These are phyloP conservation scores for Xanthorhoe designata DNA, from an alignment of 2,888 invertebrate species.

Conservation along the genomic window DNA sequence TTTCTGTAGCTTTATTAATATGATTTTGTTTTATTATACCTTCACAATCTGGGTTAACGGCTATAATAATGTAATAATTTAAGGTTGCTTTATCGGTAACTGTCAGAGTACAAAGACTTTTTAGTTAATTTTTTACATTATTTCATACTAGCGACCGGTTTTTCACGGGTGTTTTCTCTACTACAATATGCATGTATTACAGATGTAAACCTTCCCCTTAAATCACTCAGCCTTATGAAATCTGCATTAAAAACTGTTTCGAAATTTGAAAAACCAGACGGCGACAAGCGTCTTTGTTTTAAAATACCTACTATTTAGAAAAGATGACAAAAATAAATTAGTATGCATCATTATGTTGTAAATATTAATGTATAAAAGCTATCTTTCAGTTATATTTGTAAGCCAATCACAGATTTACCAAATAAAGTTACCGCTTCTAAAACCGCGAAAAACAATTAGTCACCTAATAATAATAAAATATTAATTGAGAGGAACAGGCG, in stretches of 20 bases:
- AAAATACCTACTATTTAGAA: no score
- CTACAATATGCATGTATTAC: no score
- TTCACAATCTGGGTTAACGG: slow-evolving; percentile 46
- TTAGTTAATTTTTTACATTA: no score
- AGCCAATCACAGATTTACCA: slow-evolving; percentile 2
- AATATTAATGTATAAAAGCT: neutral
- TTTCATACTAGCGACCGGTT: no score
- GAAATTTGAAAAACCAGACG: no score
- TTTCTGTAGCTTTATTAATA: slow-evolving; percentile 62
- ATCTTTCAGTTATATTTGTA: neutral
- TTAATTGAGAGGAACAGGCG: slow-evolving; percentile 70
- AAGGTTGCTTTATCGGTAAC: slow-evolving; percentile 44
- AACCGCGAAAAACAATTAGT: slow-evolving; percentile 23
- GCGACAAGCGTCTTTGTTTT: no score
- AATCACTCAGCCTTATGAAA: no score
- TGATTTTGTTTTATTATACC: slow-evolving; percentile 60
- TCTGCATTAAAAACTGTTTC: no score
- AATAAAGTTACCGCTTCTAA: slow-evolving; percentile 13
- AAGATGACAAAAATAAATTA: no score
- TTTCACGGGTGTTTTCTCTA: no score
- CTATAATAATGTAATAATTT: slow-evolving; percentile 48
- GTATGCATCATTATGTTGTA: no score
- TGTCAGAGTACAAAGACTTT: neutral
- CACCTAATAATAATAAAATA: slow-evolving; percentile 38
- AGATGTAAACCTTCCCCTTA: no score